Percentiles rank a stretch among this genome's conserved stretches.
These are phyloP conservation scores for Rhabdophis nuchalis DNA, from an alignment of 2,797 vertebrate genomes.

Conservation along the genomic window DNA sequence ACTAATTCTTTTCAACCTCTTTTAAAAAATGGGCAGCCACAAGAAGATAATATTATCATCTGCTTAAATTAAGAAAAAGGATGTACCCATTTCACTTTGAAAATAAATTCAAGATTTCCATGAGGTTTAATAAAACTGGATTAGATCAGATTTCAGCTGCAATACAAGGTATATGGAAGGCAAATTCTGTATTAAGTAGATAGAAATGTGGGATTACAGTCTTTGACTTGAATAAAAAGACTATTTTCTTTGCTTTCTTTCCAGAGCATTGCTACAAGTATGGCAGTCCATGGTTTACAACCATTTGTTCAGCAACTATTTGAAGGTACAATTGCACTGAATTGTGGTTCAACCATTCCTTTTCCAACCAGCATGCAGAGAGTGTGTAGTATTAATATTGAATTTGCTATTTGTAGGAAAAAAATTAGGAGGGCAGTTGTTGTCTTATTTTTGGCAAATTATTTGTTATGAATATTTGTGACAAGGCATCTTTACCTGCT, in stretches of 20 bases:
- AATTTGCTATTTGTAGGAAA: background rate
- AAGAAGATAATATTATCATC: background rate
- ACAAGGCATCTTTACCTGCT: background rate
- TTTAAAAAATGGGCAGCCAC: background rate
- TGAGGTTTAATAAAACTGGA: background rate
- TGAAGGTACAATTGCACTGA: background rate
- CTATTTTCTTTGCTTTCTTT: background rate
- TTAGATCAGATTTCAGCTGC: background rate
- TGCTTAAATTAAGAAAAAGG: slow-evolving; percentile 5
- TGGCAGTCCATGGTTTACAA: background rate
- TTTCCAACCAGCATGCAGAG: background rate
- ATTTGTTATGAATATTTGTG: background rate
- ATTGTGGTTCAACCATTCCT: background rate
- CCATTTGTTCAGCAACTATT: background rate
- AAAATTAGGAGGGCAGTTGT: background rate
- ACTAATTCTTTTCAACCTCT: background rate
- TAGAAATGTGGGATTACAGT: background rate
- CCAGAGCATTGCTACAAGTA: background rate
- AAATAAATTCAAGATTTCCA: background rate
- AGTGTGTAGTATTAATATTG: background rate
- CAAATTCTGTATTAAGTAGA: background rate
- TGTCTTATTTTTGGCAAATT: background rate
- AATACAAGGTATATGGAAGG: background rate
- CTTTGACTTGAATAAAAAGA: background rate
- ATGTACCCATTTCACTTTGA: background rate